These are phyloP conservation scores for Nephrotoma flavescens DNA, from an alignment of 2,888 invertebrate species.

Conservation along the genomic window DNA sequence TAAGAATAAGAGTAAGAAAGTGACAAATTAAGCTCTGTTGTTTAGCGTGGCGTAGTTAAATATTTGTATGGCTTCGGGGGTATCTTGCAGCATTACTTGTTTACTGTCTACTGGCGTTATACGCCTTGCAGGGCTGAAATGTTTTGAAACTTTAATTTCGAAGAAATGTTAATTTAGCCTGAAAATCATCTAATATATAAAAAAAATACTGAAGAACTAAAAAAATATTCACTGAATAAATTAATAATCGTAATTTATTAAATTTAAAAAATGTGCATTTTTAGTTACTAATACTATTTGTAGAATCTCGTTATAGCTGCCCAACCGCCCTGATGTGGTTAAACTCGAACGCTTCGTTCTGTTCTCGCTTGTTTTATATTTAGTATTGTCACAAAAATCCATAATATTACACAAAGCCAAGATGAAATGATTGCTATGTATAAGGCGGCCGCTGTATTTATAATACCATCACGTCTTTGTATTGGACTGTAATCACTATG, in stretches of 20 bases:
- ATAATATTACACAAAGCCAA: slow-evolving; percentile 43
- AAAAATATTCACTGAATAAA: no score
- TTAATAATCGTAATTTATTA: not conserved
- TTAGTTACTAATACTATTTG: not conserved
- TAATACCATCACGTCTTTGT: slow-evolving; percentile 47
- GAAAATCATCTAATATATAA: no score
- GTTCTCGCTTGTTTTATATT: slow-evolving; percentile 38
- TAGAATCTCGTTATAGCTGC: not conserved
- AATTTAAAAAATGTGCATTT: not conserved
- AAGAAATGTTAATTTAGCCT: no score
- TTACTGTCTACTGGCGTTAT: no score
- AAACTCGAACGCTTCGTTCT: slow-evolving; percentile 24
- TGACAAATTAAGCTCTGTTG: no score
- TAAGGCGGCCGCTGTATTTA: slow-evolving; percentile 56
- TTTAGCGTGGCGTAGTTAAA: no score
- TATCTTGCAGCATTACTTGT: no score
- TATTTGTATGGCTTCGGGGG: no score
- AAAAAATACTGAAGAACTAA: no score
- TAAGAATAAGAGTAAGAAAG: no score
- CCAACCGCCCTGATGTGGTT: not conserved
- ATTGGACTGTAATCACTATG: slow-evolving; percentile 49
- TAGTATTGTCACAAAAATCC: slow-evolving; percentile 36
- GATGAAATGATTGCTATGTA: slow-evolving; percentile 47
- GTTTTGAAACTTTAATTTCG: no score
- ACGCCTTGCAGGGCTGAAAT: no score